These are phyloP conservation scores for Calephelis perditalis DNA, from an alignment of 2,888 invertebrate genomes.

Conservation along the genomic window DNA sequence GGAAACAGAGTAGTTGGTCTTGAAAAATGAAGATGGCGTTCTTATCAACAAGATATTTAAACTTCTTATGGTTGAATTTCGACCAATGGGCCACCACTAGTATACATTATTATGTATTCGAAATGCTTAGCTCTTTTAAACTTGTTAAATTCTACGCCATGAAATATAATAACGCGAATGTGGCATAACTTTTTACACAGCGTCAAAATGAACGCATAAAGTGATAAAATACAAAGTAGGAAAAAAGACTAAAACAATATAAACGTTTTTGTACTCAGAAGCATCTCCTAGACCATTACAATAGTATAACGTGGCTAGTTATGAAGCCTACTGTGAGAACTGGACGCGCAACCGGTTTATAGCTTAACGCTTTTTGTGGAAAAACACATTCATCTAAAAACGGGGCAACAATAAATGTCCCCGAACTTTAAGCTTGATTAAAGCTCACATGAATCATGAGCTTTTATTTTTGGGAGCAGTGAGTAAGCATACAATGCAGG, in stretches of 20 bases:
- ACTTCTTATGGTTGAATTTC: no score
- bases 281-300: conserved; percentile 71
- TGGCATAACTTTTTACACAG: conserved; percentile 19
- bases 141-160: conserved; percentile 1
- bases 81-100: no score
- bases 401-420: conserved; percentile 31
- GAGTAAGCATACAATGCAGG: conserved; percentile 21
- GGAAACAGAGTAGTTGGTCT: no score
- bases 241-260: conserved; percentile 65
- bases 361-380: conserved; percentile 59
- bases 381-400: conserved; percentile 43
- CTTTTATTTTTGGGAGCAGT: conserved; percentile 20
- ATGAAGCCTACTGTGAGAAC: conserved; percentile 64
- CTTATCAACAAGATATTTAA: no score
- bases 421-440: conserved; percentile 29
- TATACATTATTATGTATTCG: no score
- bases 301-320: conserved; percentile 73
- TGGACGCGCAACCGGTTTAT: conserved; percentile 57
- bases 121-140: no score
- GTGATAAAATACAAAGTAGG: conserved; percentile 58
- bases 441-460: conserved; percentile 29
- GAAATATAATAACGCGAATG: background rate
- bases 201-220: conserved; percentile 44
- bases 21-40: no score
- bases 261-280: conserved; percentile 59